These are phyloP conservation scores for Micropoecilia bifurca DNA, from an alignment of 2,797 vertebrate species.

Conservation along the genomic window DNA sequence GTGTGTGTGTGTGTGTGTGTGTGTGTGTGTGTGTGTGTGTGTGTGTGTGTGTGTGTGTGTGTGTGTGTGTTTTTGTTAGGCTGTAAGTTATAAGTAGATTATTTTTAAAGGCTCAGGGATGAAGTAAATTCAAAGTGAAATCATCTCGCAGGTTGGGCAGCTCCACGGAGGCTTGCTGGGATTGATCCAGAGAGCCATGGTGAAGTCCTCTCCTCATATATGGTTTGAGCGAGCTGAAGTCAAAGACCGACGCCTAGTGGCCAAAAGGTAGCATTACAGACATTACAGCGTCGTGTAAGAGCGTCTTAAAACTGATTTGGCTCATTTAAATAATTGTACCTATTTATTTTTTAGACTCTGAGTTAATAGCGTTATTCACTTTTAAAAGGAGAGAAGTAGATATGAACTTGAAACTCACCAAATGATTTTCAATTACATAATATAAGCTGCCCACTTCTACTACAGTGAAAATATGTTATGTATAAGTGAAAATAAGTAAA, in stretches of 20 bases:
- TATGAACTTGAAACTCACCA: not conserved
- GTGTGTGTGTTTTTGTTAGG: not conserved
- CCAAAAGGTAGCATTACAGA: slow-evolving; percentile 84
- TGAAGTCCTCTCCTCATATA: slow-evolving; percentile 90
- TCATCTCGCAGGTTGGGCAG: slow-evolving; percentile 86
- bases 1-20: too few species aligned
- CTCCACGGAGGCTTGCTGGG: slow-evolving; percentile 91
- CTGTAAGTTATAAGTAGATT: not conserved
- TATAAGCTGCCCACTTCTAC: not conserved
- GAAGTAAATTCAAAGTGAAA: slow-evolving; percentile 13
- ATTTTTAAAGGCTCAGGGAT: not conserved
- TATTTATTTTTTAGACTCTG: not conserved
- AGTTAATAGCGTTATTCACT: not conserved
- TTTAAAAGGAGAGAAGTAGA: not conserved
- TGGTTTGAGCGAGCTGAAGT: slow-evolving; percentile 96
- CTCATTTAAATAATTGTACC: not conserved
- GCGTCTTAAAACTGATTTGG: not conserved
- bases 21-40: too few species aligned
- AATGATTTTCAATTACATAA: not conserved
- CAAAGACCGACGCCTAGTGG: slow-evolving; percentile 93
- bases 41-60: not conserved
- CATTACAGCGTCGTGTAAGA: slow-evolving; percentile 33
- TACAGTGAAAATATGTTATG: not conserved
- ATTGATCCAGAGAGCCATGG: slow-evolving; percentile 91
- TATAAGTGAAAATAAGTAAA: not conserved